phyloP scores from a whole-genome alignment of 53 echinoderm and acorn worm species.

The Henricia sp. region DNA sequence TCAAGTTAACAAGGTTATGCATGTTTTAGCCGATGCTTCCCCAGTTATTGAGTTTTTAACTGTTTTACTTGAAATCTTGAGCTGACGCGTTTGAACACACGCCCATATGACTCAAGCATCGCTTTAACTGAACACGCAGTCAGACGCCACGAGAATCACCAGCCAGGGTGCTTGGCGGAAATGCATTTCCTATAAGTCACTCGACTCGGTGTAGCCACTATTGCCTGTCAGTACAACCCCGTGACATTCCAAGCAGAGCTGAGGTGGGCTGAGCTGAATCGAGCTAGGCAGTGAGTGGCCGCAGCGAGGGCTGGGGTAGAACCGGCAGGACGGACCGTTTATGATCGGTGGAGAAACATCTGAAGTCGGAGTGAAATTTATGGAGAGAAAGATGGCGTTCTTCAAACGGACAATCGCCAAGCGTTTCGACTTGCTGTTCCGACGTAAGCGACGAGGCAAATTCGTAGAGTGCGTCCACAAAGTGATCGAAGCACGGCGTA shows the following conservation, averaged over 20 bases:
- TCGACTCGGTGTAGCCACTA: neutral
- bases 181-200: conserved; percentile 12
- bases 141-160: conserved; percentile 41
- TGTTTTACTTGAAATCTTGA: too few relatives aligned
- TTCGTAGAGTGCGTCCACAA: conserved; percentile 87
- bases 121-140: conserved; percentile 4
- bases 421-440: conserved; percentile 75
- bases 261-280: conserved; percentile 10
- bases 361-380: neutral
- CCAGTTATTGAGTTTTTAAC: too few relatives aligned
- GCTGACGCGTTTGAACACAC: conserved; percentile 29
- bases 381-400: conserved; percentile 79
- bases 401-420: conserved; percentile 76
- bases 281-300: conserved; percentile 6
- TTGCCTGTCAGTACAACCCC: neutral
- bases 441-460: conserved; percentile 79
- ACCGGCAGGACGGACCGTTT: conserved; percentile 8
- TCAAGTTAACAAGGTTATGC: too few relatives aligned
- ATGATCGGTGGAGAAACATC: neutral
- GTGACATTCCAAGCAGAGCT: neutral
- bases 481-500: conserved; percentile 86
- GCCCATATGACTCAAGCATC: conserved; percentile 49
- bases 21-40: too few relatives aligned
- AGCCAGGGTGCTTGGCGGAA: conserved; percentile 33
- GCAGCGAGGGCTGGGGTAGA: conserved; percentile 7